Percentiles rank a stretch among this genome's conserved stretches.
These are phyloP conservation scores for Diachrysia chrysitis DNA, from an alignment of 2,888 invertebrate genomes.

Conservation along the genomic window DNA sequence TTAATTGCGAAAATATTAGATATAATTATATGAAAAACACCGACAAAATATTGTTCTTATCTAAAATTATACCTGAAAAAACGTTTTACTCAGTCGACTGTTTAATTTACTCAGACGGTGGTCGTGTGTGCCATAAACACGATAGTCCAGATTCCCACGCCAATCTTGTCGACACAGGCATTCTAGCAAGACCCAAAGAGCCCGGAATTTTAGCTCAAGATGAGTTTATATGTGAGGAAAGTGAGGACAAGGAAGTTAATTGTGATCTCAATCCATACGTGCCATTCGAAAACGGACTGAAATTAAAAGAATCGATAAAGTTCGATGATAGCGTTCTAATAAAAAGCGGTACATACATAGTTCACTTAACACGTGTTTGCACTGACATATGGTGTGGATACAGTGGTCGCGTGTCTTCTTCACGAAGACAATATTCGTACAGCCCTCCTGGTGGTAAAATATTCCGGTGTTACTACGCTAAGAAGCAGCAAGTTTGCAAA, in stretches of 20 bases:
- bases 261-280: slow-evolving; percentile 78
- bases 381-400: slow-evolving; percentile 77
- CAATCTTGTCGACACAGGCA: slow-evolving; percentile 75
- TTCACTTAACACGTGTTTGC: slow-evolving; percentile 71
- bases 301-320: slow-evolving; percentile 66
- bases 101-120: slow-evolving; percentile 76
- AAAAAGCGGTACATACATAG: slow-evolving; percentile 68
- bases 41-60: slow-evolving; percentile 79
- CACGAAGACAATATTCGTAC: slow-evolving; percentile 65
- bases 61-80: slow-evolving; percentile 71
- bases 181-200: slow-evolving; percentile 75
- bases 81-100: slow-evolving; percentile 80
- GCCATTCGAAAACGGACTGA: slow-evolving; percentile 71
- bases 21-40: slow-evolving; percentile 77
- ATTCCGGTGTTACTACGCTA: slow-evolving; percentile 78
- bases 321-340: slow-evolving; percentile 71
- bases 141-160: slow-evolving; percentile 69
- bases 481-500: slow-evolving; percentile 82
- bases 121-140: slow-evolving; percentile 79
- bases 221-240: slow-evolving; percentile 82
- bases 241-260: slow-evolving; percentile 61
- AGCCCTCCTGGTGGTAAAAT: slow-evolving; percentile 77
- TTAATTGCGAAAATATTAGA: slow-evolving; percentile 73
- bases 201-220: slow-evolving; percentile 76
- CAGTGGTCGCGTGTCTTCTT: slow-evolving; percentile 62